Evolutionary conservation across 2,888 invertebrate genomes (phyloP), one percentile per base, ranked within the genome.

Genomic region (Mechanitis mazaeus): DNA sequence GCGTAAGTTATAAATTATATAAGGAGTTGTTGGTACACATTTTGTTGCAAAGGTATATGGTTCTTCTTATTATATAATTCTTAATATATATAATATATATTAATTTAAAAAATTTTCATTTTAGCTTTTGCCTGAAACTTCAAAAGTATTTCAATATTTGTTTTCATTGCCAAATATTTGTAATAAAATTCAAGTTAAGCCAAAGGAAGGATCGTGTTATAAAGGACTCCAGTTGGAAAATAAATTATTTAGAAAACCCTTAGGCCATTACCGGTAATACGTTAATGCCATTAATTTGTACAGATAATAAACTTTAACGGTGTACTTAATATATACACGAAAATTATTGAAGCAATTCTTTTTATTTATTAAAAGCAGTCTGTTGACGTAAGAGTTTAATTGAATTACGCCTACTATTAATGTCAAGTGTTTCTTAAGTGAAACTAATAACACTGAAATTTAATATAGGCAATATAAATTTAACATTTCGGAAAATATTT

Each of bases 1-100:
- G 84, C 72, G 72, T 71, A 62, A 70, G 70, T 65, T 65, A 65
- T 68, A 64, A 50, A 50, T 31, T 50, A 11, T 31, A 55, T 55
- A 35, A 33, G 38, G 54, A n/a, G 3, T 54, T 33, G 20, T 33
- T 31, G 54, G 54, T 31, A 33, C 31, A 12, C 35, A 54, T 33
- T 54, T 54, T 54, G 54, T 54, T n/a, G 20, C 20, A 3, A 47
- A 47, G 20, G 20, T 38, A 6, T 38, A 38, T 38, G 38, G 38
- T 38, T 38, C 7, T 7, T 38, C 38, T 38, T 38, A 38, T 6
- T 38, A 38, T 38, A 7, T 38, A 38, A 38, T 20, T 20, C 20
- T 20, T 20, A 20, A 20, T 20, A 20, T 20, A 20, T 2, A 2
- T 35, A 35, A 5, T 35, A 35, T 5, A 35, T 35, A 5, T 1